These are phyloP conservation scores for Mormyrops boulengeri DNA, from an alignment of 2,797 vertebrate genomes.

Conservation along the genomic window DNA sequence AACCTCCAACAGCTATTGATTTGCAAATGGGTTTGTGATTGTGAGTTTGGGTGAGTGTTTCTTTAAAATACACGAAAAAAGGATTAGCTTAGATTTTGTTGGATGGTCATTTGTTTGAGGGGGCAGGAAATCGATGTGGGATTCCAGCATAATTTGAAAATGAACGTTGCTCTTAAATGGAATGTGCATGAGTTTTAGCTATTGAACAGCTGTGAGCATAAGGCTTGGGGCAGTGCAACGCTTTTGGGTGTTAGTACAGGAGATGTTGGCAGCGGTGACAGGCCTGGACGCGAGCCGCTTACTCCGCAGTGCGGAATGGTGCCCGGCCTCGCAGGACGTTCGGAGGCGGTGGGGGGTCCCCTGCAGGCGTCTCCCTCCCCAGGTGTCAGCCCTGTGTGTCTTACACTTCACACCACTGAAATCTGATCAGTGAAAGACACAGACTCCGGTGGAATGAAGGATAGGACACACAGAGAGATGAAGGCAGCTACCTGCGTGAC, in stretches of 20 bases:
- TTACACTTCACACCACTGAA: slow-evolving; percentile 99
- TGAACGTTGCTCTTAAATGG: neutral
- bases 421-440: slow-evolving; percentile 87
- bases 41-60: slow-evolving; percentile 22
- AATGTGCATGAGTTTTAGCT: neutral
- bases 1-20: slow-evolving; percentile 29
- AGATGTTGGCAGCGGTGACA: neutral
- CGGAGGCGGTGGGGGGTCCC: neutral
- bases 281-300: neutral
- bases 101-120: neutral
- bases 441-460: slow-evolving; percentile 99
- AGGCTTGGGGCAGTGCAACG: neutral
- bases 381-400: slow-evolving; percentile 73
- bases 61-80: slow-evolving; percentile 14
- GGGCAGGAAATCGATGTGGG: neutral
- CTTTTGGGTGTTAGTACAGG: neutral
- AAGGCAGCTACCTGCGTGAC: neutral
- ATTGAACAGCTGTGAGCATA: neutral
- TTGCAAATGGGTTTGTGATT: slow-evolving; percentile 38
- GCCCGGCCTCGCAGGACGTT: neutral
- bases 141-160: neutral
- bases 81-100: neutral
- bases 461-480: slow-evolving; percentile 74
- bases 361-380: neutral
- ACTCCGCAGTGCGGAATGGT: neutral